These are phyloP conservation scores for Danaus chrysippus DNA, from an alignment of 2,888 invertebrate species.

Conservation along the genomic window DNA sequence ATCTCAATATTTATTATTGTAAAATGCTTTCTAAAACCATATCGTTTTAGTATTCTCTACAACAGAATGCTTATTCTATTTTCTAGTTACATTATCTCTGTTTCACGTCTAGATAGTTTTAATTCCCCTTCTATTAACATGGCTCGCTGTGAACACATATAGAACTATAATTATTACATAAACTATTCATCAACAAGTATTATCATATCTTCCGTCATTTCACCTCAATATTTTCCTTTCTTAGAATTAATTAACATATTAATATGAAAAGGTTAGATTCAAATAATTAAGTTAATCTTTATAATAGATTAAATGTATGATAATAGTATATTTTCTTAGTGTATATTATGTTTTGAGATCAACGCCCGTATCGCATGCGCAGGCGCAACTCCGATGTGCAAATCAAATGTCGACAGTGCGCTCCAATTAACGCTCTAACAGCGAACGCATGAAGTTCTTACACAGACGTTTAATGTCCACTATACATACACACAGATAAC, in stretches of 20 bases:
- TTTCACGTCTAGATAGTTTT: no score
- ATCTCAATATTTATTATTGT: no score
- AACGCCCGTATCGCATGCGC: slow-evolving; percentile 25
- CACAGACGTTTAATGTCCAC: not conserved
- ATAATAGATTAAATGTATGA: no score
- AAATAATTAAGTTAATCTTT: no score
- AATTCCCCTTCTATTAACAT: no score
- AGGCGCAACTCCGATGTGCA: slow-evolving; percentile 24
- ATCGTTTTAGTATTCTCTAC: no score
- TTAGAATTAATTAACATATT: not conserved
- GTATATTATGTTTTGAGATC: slow-evolving; percentile 13
- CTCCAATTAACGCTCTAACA: slow-evolving; percentile 28
- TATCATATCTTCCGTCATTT: slow-evolving; percentile 1
- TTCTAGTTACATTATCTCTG: no score
- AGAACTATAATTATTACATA: not conserved
- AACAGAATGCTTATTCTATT: no score
- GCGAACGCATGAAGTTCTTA: slow-evolving; percentile 6
- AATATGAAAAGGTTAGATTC: no score
- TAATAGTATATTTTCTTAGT: no score
- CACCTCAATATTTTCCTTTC: not conserved
- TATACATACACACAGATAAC: not conserved
- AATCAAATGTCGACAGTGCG: slow-evolving; percentile 30
- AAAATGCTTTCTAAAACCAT: no score
- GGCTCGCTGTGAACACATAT: not conserved
- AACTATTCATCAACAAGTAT: not conserved